Conservation (phyloP, 2,113 vertebrate genomes). For the Accipiter virgatus region DNA sequence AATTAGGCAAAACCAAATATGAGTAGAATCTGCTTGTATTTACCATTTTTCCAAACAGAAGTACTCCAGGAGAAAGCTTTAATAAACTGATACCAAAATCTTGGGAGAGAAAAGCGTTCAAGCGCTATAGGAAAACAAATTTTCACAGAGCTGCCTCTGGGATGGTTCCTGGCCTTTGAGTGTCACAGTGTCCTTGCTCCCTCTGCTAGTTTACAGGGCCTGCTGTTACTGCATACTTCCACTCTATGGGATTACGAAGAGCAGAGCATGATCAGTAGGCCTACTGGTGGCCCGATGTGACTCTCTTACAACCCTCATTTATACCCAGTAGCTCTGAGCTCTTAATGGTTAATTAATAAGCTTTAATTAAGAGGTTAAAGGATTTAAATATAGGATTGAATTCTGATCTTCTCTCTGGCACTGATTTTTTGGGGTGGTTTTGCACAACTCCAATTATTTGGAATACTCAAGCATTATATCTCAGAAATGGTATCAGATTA, state of each 20-base stretch:
- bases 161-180: background rate
- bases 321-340: background rate
- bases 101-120: background rate
- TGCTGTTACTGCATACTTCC: background rate
- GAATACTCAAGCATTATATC: background rate
- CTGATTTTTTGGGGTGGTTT: background rate
- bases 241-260: background rate
- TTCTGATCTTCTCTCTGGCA: background rate
- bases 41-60: background rate
- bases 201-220: background rate
- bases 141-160: background rate
- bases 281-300: background rate
- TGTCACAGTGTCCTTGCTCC: background rate
- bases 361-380: conserved; percentile 9
- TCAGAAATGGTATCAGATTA: background rate
- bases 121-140: background rate
- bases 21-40: background rate
- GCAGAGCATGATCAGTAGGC: background rate
- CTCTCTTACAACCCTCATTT: background rate
- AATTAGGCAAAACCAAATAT: background rate
- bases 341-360: conserved; percentile 14
- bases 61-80: background rate
- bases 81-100: background rate
- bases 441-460: background rate
- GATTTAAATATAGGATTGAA: background rate